A percentile compares a stretch with the other conserved stretches of the same genome.
These are phyloP conservation scores for Melozone crissalis DNA, from an alignment of 2,113 vertebrate species.

Conservation along the genomic window DNA sequence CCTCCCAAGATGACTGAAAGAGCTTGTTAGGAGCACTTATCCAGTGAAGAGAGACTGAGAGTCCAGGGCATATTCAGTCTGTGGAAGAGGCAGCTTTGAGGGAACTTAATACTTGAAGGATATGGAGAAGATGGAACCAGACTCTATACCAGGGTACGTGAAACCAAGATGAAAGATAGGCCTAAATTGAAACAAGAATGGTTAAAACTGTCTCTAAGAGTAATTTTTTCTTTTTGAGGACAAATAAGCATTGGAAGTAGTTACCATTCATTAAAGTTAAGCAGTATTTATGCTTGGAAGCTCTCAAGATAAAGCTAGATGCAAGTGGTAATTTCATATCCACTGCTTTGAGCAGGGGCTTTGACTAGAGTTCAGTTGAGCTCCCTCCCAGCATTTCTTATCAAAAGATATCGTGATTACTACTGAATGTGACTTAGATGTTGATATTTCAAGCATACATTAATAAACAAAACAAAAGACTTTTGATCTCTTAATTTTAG, in stretches of 20 bases:
- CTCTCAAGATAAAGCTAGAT: not conserved
- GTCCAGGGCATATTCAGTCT: too few relatives aligned
- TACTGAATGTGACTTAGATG: not conserved
- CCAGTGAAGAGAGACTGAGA: rapidly evolving
- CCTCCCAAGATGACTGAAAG: not conserved
- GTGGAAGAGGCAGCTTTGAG: not conserved
- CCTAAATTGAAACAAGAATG: not conserved
- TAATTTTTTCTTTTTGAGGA: not conserved
- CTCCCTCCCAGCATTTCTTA: not conserved
- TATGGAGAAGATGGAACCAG: not conserved
- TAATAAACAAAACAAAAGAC: not conserved
- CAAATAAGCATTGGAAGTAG: not conserved
- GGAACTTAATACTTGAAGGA: not conserved
- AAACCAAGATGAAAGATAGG: not conserved
- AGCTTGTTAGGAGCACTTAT: not conserved
- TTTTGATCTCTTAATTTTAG: not conserved
- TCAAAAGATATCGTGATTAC: not conserved
- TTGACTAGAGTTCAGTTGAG: not conserved
- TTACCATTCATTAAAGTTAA: not conserved
- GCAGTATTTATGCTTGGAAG: not conserved
- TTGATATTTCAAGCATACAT: not conserved
- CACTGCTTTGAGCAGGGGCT: not conserved
- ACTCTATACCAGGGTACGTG: too few relatives aligned
- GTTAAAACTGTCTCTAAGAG: not conserved
- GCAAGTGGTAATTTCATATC: not conserved